Conservation (phyloP, 2,797 vertebrate genomes). For the Neosilurus mollespiculum region DNA sequence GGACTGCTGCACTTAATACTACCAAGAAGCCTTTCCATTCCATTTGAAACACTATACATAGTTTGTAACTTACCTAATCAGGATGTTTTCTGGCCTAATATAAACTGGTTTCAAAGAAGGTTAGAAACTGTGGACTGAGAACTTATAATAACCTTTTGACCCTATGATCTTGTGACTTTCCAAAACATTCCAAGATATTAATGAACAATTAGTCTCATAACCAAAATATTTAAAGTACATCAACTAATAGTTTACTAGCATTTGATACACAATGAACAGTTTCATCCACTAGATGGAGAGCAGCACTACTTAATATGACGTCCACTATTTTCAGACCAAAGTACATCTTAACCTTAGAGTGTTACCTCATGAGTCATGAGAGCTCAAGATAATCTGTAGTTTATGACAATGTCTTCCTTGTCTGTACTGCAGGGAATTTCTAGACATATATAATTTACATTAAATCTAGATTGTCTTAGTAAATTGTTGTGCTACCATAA, state of each 20-base stretch:
- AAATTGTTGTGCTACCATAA: no score
- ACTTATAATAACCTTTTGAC: background rate
- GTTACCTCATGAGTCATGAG: background rate
- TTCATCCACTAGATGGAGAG: slow-evolving; percentile 35
- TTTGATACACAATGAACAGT: background rate
- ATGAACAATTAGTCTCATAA: no score
- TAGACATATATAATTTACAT: background rate
- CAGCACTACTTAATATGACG: background rate
- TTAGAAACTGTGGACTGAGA: background rate
- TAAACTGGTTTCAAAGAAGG: background rate
- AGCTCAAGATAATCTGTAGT: background rate
- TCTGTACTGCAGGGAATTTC: background rate
- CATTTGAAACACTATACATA: background rate
- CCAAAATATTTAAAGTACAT: background rate
- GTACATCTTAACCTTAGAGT: background rate
- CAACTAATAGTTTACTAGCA: background rate
- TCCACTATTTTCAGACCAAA: background rate
- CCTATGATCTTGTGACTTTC: background rate
- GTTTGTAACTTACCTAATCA: background rate
- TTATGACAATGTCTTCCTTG: background rate
- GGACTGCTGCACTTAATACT: background rate
- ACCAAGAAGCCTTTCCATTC: background rate
- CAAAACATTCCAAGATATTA: background rate
- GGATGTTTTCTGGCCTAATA: background rate
- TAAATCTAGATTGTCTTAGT: background rate